phyloP scores from a whole-genome alignment of 2,113 vertebrate genomes.

The Vombatus ursinus region DNA sequence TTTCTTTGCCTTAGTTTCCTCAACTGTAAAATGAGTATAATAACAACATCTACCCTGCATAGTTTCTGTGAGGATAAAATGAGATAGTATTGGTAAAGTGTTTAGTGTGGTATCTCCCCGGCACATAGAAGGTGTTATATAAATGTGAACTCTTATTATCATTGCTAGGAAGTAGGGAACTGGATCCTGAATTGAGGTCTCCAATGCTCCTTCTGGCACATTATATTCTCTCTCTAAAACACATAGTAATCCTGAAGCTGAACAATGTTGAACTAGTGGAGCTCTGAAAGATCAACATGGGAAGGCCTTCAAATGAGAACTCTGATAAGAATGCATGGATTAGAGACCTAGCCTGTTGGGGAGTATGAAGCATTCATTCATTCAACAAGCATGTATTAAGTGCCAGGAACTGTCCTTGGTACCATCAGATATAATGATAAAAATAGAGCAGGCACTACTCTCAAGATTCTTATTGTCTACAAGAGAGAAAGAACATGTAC shows the following conservation, averaged over 20 bases:
- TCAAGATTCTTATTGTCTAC: not conserved
- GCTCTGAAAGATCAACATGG: not conserved
- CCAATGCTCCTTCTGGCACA: not conserved
- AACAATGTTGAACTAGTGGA: not conserved
- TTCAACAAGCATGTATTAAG: not conserved
- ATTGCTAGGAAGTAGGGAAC: not conserved
- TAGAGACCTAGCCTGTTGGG: not conserved
- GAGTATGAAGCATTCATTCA: not conserved
- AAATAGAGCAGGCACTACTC: not conserved
- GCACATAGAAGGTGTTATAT: not conserved
- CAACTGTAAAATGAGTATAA: not conserved
- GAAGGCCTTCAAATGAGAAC: not conserved
- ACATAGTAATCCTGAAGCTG: not conserved
- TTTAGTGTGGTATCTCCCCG: not conserved
- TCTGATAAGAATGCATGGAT: not conserved
- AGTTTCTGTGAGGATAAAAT: not conserved
- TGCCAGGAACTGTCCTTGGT: not conserved
- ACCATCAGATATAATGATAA: not conserved
- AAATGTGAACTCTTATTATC: not conserved
- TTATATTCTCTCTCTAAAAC: not conserved
- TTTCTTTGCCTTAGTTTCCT: not conserved
- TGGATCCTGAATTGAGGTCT: not conserved
- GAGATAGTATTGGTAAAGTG: not conserved
- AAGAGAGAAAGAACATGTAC: not conserved
- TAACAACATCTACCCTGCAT: not conserved